These are phyloP conservation scores for Lepidurus packardi DNA, from an alignment of 1,140 invertebrate species.

Conservation along the genomic window DNA sequence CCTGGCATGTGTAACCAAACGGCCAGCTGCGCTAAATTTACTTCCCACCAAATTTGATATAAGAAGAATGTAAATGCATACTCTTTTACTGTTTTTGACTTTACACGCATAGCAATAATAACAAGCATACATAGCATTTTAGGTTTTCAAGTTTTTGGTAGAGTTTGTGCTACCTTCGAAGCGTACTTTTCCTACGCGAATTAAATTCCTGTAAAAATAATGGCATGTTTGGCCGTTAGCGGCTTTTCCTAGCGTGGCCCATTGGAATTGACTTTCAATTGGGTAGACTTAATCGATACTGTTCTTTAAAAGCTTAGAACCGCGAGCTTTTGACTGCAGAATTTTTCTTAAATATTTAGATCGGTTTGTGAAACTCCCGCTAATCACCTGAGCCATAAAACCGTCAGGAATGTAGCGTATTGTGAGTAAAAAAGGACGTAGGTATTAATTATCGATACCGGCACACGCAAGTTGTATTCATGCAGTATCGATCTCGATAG, in stretches of 20 bases:
- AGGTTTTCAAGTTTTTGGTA: too few species aligned
- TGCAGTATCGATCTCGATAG: slow-evolving; percentile 23
- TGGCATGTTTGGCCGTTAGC: slow-evolving; percentile 3
- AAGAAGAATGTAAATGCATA: background rate
- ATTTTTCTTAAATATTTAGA: too few species aligned
- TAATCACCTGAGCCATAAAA: too few species aligned
- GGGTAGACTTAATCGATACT: background rate
- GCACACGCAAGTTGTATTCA: background rate
- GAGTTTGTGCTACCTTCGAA: background rate
- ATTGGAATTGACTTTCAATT: background rate
- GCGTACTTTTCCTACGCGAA: background rate
- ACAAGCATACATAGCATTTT: too few species aligned
- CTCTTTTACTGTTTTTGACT: background rate
- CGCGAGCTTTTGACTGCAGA: too few species aligned
- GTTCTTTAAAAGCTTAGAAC: background rate
- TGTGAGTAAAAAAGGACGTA: background rate
- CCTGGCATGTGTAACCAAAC: background rate
- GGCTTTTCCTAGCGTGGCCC: background rate
- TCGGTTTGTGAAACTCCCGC: too few species aligned
- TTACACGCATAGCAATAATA: background rate
- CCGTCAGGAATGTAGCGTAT: too few species aligned
- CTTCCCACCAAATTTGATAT: background rate
- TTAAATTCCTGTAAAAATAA: background rate
- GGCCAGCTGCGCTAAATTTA: slow-evolving; percentile 2
- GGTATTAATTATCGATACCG: slow-evolving; percentile 7